Evolutionary conservation across 2,888 invertebrate species (phyloP), one percentile per base, ranked within the genome.

Genomic region (Ophonus ardosiacus): DNA sequence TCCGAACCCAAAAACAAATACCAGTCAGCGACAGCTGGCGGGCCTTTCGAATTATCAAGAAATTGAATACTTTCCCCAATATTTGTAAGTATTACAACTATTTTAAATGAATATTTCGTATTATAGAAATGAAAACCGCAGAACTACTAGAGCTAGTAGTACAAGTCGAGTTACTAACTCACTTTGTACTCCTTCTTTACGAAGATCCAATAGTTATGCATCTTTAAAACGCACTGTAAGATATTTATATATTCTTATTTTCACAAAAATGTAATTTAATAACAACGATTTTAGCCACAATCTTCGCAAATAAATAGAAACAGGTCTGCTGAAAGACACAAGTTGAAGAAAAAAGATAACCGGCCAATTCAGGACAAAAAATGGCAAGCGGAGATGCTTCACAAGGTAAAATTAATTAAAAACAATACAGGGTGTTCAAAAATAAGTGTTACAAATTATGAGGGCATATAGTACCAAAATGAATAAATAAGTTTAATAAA

Each of bases 351-450:
- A 57, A 83, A 83, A n/a, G 83, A 83, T 59, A 40, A 13, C n/a
- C 7, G 83, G 10, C 83, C 83, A 7, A 59, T 83, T 57, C 83
- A 83, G 10, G 83, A 83, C 18, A 83, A 83, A 59, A 83, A 24
- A 59, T 83, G 83, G 83, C 83, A 83, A 74, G 38, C 71, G 1
- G 21, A 83, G 18, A 71, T 57, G 59, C 68, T 74, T 18, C 8
- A 24, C 0, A 83, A 83, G 57, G 83, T 83, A 71, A 43, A 56
- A 51, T 31, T 63, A 61, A 31, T 31, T 1, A 31, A 31, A 31
- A 31, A 31, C 31, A 31, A 31, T 31, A 31, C n/a, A n/a, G n/a
- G n/a, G n/a, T n/a, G n/a, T n/a, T n/a, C n/a, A n/a, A n/a, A n/a
- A n/a, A n/a, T n/a, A n/a, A n/a, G n/a, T n/a, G n/a, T n/a, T n/a